Evolutionary conservation across 64 coral and sea anemone genomes (phyloP).

Genomic region (Trachythela sp.): DNA sequence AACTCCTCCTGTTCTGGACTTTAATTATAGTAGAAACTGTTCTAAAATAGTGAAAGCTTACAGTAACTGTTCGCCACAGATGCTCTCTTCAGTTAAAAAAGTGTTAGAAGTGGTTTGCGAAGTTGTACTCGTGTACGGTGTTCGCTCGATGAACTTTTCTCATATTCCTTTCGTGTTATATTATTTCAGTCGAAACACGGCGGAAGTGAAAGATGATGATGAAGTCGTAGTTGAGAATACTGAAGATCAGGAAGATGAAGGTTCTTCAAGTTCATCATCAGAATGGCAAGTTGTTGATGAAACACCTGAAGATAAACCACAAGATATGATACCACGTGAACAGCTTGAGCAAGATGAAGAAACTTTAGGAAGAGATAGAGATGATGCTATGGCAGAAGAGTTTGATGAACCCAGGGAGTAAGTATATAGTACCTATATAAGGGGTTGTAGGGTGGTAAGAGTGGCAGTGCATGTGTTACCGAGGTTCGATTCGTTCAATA

Average conservation of each 20-base stretch:
- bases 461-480: no score
- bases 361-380: constrained; percentile 3
- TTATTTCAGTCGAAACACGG: not conserved
- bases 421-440: not conserved
- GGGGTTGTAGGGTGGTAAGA: no score
- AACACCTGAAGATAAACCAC: not conserved
- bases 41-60: no score
- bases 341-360: constrained; percentile 8
- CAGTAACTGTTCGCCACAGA: no score
- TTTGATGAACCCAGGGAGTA: constrained; percentile 13
- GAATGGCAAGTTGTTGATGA: constrained; percentile 14
- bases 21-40: no score
- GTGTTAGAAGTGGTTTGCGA: no score
- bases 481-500: no score
- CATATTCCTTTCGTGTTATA: not conserved
- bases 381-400: constrained; percentile 23
- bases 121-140: no score
- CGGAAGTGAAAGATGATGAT: not conserved
- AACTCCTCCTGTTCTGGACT: no score
- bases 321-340: not conserved
- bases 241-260: constrained; percentile 15
- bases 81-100: no score
- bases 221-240: not conserved
- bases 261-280: not conserved
- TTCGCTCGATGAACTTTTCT: not conserved